Base-by-base conservation (phyloP, 2,888 invertebrate species). In the Falcaria lacertinaria region DNA sequence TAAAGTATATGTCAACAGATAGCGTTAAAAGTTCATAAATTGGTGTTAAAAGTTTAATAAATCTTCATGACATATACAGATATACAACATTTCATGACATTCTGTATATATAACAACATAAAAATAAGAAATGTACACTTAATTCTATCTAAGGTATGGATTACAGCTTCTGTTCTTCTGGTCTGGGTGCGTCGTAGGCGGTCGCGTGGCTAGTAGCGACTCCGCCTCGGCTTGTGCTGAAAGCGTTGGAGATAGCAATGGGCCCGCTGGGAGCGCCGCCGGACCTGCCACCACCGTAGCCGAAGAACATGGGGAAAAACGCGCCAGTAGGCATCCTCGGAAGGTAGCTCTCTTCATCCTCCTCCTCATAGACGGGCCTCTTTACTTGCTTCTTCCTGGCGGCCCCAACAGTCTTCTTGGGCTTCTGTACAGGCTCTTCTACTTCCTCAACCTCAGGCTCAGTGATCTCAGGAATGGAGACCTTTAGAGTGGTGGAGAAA, bases 141-240 rank as follows among this genome's bases (percentile, higher is more conserved):
- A 59, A 42, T 22, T 42, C 52, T 67, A 50, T 45, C 52, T 60
- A 66, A 64, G 59, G 41, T 52, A 52, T 42, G 54, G 65, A 74
- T 55, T 69, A 44, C 42, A 45, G 35, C 49, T 61, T 60, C 60
- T 56, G 45, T 57, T 56, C 77, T 50, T 85, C 80, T 47, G 86
- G 75, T 65, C 91, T 77, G 1, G 92, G 91, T 37, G 91, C 90
- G 2, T 93, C 94, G 63, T 93, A 94, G 0, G 94, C 93, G 0
- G 93, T 93, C 0, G 94, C 94, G 53, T 94, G 93, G 53, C 94
- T 94, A 45, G 91, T 92, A 8, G 94, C 94, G 1, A 94, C 91
- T 1, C 94, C 94, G 2, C 94, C 92, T 51, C 91, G 91, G 1
- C 92, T 92, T 0, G 93, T 94, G 65, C 93, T 94, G 69, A 92